Conservation (phyloP, 2,113 vertebrate species). For the Anoura caudifer region DNA sequence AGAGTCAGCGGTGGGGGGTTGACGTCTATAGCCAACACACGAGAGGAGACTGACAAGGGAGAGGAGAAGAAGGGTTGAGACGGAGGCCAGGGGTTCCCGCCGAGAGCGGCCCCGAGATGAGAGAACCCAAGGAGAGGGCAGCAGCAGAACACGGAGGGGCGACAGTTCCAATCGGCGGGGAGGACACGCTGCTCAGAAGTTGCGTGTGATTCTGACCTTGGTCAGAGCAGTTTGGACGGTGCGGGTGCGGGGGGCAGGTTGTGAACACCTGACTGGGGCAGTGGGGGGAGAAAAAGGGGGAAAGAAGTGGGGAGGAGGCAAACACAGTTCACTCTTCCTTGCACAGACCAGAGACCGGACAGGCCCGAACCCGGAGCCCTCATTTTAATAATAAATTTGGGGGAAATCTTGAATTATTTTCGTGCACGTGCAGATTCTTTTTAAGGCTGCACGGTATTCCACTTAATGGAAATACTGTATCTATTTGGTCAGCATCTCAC, state of each 20-base stretch:
- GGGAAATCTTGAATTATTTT: too few relatives aligned
- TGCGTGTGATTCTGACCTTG: neutral
- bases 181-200: neutral
- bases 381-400: neutral
- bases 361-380: neutral
- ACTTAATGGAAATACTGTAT: neutral
- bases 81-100: too few relatives aligned
- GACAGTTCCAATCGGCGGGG: too few relatives aligned
- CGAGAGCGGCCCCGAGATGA: too few relatives aligned
- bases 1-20: neutral
- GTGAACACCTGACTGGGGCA: too few relatives aligned
- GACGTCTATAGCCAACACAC: neutral
- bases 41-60: neutral
- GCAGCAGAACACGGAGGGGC: too few relatives aligned
- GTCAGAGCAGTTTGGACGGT: neutral
- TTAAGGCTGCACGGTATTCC: neutral
- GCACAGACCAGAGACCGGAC: fast-evolving
- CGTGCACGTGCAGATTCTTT: neutral
- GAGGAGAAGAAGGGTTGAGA: neutral
- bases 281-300: neutral
- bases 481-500: neutral
- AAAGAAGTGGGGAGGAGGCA: neutral
- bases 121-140: too few relatives aligned
- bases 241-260: too few relatives aligned
- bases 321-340: neutral